Conservation (phyloP, 2,888 invertebrate species). For the Phortica magna region DNA sequence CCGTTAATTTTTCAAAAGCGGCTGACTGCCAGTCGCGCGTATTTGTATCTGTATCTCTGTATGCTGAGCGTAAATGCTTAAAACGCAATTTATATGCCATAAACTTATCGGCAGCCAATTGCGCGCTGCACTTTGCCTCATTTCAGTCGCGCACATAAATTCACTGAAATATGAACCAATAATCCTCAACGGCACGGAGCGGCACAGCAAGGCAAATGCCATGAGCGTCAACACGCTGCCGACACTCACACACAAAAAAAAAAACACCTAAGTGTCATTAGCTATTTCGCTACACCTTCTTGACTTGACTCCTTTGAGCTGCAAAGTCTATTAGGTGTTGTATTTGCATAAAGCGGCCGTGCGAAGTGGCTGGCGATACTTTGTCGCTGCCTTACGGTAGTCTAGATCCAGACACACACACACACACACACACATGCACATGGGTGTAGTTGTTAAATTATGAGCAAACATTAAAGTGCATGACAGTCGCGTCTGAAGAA, state of each 20-base stretch:
- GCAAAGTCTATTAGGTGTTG: slow-evolving; percentile 62
- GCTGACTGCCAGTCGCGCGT: no score
- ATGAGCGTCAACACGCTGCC: background rate
- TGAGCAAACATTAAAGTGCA: background rate
- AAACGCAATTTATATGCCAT: slow-evolving; percentile 68
- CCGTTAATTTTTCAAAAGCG: slow-evolving; percentile 16
- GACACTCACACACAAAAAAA: slow-evolving; percentile 36
- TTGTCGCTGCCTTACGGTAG: background rate
- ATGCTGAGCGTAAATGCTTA: background rate
- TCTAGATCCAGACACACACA: background rate
- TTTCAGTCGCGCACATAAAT: slow-evolving; percentile 52
- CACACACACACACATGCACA: background rate
- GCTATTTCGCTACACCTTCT: slow-evolving; percentile 50
- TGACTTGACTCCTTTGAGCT: slow-evolving; percentile 46
- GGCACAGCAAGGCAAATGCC: background rate
- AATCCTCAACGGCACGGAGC: slow-evolving; percentile 47
- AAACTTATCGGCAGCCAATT: slow-evolving; percentile 66
- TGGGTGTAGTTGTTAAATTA: background rate
- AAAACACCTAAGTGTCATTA: slow-evolving; percentile 62
- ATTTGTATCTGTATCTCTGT: background rate
- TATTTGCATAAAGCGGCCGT: slow-evolving; percentile 18
- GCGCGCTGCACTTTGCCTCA: background rate
- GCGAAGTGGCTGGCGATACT: background rate
- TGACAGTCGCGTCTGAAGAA: background rate
- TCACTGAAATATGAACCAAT: slow-evolving; percentile 70